Conservation (phyloP, 2,797 vertebrate species). For the Notoglanidium macrostoma region DNA sequence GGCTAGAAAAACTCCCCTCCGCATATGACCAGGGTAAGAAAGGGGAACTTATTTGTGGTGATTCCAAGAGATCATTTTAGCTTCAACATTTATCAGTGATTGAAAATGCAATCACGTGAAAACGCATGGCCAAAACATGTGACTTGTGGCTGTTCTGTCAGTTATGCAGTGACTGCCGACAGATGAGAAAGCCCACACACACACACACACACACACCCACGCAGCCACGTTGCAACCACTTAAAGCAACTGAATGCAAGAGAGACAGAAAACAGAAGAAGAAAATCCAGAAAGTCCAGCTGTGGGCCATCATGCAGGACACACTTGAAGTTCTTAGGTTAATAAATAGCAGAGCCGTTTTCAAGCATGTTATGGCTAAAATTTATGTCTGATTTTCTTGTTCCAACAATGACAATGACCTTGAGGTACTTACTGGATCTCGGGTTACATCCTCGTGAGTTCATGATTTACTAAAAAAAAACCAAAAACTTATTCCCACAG, state of each 20-base stretch:
- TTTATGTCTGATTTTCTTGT: background rate
- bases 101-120: background rate
- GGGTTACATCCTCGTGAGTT: background rate
- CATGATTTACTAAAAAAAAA: background rate
- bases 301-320: background rate
- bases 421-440: slow-evolving; percentile 1
- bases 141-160: background rate
- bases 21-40: background rate
- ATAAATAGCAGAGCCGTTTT: background rate
- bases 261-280: background rate
- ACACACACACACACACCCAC: background rate
- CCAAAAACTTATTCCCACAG: background rate
- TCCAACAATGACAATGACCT: background rate
- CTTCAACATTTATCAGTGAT: background rate
- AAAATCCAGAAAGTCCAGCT: slow-evolving; percentile 13
- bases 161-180: background rate
- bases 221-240: background rate
- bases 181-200: background rate
- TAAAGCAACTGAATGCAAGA: background rate
- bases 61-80: background rate
- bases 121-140: background rate
- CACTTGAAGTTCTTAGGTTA: background rate
- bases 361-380: slow-evolving; percentile 2
- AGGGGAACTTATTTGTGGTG: too few relatives aligned
- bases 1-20: background rate